Evolutionary conservation across 2,888 invertebrate species (phyloP).

Genomic region (Lamellibrachia satsuma): DNA sequence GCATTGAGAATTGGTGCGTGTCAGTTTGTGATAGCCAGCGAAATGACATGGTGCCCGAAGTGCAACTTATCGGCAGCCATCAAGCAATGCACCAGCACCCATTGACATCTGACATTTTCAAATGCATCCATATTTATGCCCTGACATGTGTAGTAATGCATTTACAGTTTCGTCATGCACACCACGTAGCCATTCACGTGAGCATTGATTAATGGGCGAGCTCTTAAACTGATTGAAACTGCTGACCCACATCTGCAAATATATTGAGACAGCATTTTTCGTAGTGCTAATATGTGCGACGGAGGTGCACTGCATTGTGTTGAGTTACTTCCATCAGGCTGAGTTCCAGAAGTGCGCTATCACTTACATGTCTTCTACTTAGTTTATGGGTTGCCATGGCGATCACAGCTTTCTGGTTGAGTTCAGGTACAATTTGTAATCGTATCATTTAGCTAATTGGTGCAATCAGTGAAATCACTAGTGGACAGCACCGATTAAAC

Average conservation of each 20-base stretch:
- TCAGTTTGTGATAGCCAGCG: background rate
- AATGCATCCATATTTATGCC: background rate
- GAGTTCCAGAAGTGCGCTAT: background rate
- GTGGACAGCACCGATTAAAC: background rate
- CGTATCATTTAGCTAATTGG: background rate
- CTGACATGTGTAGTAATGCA: background rate
- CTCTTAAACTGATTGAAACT: background rate
- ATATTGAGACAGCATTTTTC: background rate
- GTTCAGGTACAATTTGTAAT: constrained; percentile 5
- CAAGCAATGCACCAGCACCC: background rate
- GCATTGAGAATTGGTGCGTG: background rate
- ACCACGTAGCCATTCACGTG: background rate
- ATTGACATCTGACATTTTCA: background rate
- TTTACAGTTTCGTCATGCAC: background rate
- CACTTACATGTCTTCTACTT: background rate
- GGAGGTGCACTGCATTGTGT: background rate
- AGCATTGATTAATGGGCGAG: background rate
- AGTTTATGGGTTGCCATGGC: background rate
- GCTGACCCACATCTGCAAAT: background rate
- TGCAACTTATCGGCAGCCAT: background rate
- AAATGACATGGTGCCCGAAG: background rate
- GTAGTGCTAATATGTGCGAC: background rate
- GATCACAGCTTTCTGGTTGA: background rate
- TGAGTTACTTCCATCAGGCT: background rate
- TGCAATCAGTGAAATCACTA: background rate